These are phyloP conservation scores for Holcopasites calliopsidis DNA, from an alignment of 1,140 invertebrate species.

Conservation along the genomic window DNA sequence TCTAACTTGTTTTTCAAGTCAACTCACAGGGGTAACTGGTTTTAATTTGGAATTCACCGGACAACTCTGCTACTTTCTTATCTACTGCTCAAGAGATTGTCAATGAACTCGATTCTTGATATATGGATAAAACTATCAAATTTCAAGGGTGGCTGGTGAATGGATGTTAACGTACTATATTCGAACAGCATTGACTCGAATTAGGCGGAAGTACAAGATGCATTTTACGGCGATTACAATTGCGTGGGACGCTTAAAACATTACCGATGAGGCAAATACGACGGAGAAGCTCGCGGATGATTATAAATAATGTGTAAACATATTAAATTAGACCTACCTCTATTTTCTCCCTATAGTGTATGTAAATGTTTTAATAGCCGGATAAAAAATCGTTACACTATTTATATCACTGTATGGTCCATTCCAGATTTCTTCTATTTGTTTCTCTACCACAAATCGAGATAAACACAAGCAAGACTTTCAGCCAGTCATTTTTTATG, in stretches of 20 bases:
- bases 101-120: slow-evolving; percentile 17
- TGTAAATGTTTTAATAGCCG: not conserved
- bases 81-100: not conserved
- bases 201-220: not conserved
- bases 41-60: not conserved
- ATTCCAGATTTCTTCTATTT: not conserved
- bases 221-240: too few species aligned
- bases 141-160: slow-evolving; percentile 23
- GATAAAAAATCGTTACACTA: not conserved
- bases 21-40: slow-evolving; percentile 28
- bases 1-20: slow-evolving; percentile 17
- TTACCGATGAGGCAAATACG: not conserved
- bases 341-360: not conserved
- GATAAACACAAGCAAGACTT: not conserved
- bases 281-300: not conserved
- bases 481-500: not conserved
- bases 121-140: not conserved
- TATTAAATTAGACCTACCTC: slow-evolving; percentile 13
- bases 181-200: slow-evolving; percentile 10
- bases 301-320: too few species aligned
- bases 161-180: not conserved
- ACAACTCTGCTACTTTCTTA: slow-evolving; percentile 1
- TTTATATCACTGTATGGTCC: not conserved
- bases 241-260: not conserved
- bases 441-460: too few species aligned